phyloP scores from a whole-genome alignment of 2,113 vertebrate genomes.

The Hemicordylus capensis region DNA sequence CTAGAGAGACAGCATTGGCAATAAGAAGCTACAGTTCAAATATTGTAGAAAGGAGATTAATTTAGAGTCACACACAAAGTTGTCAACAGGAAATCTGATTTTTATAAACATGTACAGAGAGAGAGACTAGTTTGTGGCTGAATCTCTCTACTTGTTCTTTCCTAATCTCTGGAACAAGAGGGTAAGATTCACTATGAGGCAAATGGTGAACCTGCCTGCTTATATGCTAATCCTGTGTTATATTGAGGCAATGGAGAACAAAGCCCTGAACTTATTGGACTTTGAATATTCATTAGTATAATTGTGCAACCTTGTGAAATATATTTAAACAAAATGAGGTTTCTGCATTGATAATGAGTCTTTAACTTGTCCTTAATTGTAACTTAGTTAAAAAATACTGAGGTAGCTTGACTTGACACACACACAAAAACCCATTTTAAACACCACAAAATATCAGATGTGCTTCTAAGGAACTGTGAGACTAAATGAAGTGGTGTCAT shows the following conservation, averaged over 20 bases:
- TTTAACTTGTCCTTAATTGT: conserved; percentile 6
- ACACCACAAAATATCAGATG: conserved; percentile 24
- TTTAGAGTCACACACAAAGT: conserved; percentile 8
- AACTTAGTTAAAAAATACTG: background rate
- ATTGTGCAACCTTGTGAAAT: background rate
- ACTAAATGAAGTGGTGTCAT: background rate
- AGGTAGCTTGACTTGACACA: background rate
- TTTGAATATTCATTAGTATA: background rate
- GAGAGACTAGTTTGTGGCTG: background rate
- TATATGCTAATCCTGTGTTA: conserved; percentile 16
- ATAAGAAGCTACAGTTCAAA: conserved; percentile 23
- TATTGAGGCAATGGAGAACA: conserved; percentile 35
- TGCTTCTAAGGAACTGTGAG: conserved; percentile 29
- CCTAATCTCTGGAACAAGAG: conserved; percentile 51
- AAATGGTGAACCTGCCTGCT: background rate
- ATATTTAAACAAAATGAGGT: background rate
- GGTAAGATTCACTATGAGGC: conserved; percentile 21
- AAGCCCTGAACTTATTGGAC: background rate
- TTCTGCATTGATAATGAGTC: background rate
- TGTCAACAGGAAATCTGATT: conserved; percentile 12
- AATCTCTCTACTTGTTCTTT: conserved; percentile 18
- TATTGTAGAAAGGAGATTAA: conserved; percentile 27
- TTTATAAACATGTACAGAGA: conserved; percentile 24
- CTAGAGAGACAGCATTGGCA: conserved; percentile 19
- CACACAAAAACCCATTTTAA: background rate